Conservation (phyloP, 2,113 vertebrate genomes). For the Megaceryle torquata region DNA sequence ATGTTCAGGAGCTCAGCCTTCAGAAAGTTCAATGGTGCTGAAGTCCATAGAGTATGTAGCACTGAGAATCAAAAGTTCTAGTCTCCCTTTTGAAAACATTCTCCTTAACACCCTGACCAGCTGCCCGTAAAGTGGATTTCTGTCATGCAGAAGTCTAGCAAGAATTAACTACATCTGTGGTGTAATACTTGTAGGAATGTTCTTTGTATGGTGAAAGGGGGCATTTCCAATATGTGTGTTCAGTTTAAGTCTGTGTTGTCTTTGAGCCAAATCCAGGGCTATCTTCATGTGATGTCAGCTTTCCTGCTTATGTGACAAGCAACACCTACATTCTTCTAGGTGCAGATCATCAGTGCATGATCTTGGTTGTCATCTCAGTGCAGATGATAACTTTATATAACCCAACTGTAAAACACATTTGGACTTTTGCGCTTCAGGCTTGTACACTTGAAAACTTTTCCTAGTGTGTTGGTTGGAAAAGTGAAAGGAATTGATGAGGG, state of each 20-base stretch:
- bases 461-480: not conserved
- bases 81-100: not conserved
- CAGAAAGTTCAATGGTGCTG: not conserved
- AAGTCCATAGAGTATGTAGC: too few species aligned
- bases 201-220: rapidly evolving
- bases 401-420: not conserved
- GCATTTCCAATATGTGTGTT: not conserved
- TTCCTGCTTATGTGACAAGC: not conserved
- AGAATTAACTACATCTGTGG: rapidly evolving
- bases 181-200: not conserved
- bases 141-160: not conserved
- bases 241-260: not conserved
- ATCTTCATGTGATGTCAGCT: rapidly evolving
- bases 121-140: not conserved
- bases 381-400: not conserved
- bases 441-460: not conserved
- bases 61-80: not conserved
- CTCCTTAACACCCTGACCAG: too few species aligned
- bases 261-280: not conserved
- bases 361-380: too few species aligned
- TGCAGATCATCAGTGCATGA: not conserved
- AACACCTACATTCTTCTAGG: not conserved
- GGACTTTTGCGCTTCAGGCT: not conserved
- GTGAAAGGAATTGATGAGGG: not conserved
- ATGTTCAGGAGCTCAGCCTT: not conserved